A percentile compares a stretch with the other conserved stretches of the same genome.
phyloP scores from a whole-genome alignment of 2,888 invertebrate genomes.

The Andrena bucephala region DNA sequence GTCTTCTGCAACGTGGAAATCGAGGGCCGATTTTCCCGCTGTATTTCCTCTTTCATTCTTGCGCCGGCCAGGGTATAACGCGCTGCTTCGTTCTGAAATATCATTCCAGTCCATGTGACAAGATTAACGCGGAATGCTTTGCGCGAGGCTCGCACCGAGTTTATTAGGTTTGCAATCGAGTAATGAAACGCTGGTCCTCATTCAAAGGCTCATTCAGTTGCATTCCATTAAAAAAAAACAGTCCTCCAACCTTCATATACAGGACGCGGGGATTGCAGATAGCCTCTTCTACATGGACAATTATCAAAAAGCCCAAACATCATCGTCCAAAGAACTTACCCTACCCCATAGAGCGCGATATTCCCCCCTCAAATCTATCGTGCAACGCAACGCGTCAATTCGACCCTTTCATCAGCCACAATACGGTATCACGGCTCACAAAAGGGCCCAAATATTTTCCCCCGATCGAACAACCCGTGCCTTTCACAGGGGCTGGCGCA shows the following conservation, averaged over 20 bases:
- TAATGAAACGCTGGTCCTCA: not conserved
- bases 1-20: conserved; percentile 34
- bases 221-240: not conserved
- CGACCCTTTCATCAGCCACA: not conserved
- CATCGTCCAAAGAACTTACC: not conserved
- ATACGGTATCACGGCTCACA: conserved; percentile 10
- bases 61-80: no score
- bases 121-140: not conserved
- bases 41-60: conserved; percentile 14
- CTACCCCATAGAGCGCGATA: not conserved
- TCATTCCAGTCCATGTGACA: conserved; percentile 5
- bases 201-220: not conserved
- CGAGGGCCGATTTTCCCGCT: conserved; percentile 28
- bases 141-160: not conserved
- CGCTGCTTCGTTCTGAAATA: not conserved
- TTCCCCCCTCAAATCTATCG: not conserved
- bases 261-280: no score
- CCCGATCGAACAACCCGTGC: conserved; percentile 39
- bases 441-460: conserved; percentile 49
- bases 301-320: not conserved
- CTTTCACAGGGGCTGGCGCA: conserved; percentile 20
- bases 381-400: not conserved
- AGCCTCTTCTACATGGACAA: not conserved
- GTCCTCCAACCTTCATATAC: not conserved
- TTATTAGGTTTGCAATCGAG: not conserved